Conservation (phyloP, 2,797 vertebrate species). For the Lateolabrax maculatus region DNA sequence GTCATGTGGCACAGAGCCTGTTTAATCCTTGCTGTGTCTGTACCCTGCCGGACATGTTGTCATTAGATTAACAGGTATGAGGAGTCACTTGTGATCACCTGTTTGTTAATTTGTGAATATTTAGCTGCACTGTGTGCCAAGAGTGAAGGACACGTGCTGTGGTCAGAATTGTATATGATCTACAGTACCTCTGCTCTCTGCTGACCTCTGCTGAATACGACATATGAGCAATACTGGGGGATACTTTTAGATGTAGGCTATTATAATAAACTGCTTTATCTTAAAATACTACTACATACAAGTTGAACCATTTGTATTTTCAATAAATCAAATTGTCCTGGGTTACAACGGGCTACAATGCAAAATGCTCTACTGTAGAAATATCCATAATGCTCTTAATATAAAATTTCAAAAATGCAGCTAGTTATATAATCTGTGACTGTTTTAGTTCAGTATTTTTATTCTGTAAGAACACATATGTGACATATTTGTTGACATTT, state of each 20-base stretch:
- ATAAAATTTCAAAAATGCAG: background rate
- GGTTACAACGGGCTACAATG: background rate
- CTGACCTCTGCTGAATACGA: constrained; percentile 57
- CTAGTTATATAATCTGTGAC: background rate
- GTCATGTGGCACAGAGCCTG: constrained; percentile 62
- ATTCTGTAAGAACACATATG: background rate
- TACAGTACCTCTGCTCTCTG: constrained; percentile 52
- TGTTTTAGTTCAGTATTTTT: too few species aligned
- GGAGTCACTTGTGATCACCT: constrained; percentile 74
- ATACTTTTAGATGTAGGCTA: background rate
- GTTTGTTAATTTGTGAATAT: constrained; percentile 82
- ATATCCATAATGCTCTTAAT: background rate
- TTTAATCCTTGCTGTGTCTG: constrained; percentile 68
- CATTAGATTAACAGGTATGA: constrained; percentile 80
- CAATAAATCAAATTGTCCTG: background rate
- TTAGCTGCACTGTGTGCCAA: constrained; percentile 53
- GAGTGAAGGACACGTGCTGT: constrained; percentile 37
- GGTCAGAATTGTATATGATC: constrained; percentile 24
- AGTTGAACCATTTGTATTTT: background rate
- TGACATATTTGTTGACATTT: background rate
- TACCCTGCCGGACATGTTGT: constrained; percentile 70
- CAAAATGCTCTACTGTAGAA: background rate
- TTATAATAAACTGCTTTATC: background rate
- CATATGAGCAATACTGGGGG: background rate
- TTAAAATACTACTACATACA: background rate